phyloP scores from a whole-genome alignment of 2,113 vertebrate genomes.

The Pandion haliaetus region DNA sequence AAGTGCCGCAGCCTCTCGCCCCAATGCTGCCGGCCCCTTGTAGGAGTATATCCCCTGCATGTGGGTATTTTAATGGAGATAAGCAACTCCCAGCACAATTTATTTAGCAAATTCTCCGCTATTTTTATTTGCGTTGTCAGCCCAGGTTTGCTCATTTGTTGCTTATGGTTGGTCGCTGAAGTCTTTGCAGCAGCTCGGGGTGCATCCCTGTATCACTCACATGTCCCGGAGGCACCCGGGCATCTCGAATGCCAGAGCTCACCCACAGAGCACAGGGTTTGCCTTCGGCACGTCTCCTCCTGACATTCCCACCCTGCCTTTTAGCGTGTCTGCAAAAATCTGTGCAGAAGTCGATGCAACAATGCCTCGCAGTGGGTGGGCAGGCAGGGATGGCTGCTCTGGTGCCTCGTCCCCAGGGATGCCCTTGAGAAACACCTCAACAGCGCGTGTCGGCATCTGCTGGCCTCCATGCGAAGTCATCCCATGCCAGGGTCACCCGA shows the following conservation, averaged over 20 bases:
- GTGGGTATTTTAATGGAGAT: not conserved
- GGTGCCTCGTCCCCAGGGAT: not conserved
- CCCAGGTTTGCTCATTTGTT: not conserved
- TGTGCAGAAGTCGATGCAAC: accelerated
- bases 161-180: not conserved
- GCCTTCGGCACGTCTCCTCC: not conserved
- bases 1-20: not conserved
- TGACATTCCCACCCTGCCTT: not conserved
- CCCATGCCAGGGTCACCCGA: accelerated
- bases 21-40: accelerated
- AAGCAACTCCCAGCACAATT: not conserved
- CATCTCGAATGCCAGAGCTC: no score
- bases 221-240: not conserved
- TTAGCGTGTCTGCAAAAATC: not conserved
- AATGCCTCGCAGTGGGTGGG: not conserved
- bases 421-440: not conserved
- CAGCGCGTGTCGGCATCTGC: accelerated
- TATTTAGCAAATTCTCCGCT: not conserved
- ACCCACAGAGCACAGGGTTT: not conserved
- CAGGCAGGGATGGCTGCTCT: not conserved
- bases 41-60: accelerated
- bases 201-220: accelerated
- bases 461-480: not conserved
- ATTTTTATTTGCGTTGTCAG: accelerated
- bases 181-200: not conserved